Evolutionary conservation across 2,797 vertebrate species (phyloP).

Genomic region (Semotilus atromaculatus): DNA sequence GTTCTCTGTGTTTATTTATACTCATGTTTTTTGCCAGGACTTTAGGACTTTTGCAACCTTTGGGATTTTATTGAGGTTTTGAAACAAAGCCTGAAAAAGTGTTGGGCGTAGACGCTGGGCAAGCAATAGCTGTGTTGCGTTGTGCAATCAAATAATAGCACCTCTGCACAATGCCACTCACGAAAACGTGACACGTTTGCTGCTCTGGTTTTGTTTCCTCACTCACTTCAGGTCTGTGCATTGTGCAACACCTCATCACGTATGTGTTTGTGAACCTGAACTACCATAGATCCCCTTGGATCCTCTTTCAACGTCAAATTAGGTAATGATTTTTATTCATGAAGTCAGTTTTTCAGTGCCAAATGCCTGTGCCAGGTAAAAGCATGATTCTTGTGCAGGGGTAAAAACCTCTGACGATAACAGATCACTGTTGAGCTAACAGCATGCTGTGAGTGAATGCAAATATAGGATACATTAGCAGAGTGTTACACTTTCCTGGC

Average conservation of each 20-base stretch:
- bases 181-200: conserved; percentile 2
- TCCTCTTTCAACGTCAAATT: conserved; percentile 6
- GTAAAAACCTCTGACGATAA: conserved; percentile 31
- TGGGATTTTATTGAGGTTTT: conserved; percentile 36
- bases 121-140: conserved; percentile 17
- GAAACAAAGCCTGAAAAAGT: conserved; percentile 36
- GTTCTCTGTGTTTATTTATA: conserved; percentile 8
- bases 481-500: background rate
- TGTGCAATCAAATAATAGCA: conserved; percentile 32
- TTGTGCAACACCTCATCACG: conserved; percentile 5
- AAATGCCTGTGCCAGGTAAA: conserved; percentile 26
- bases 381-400: background rate
- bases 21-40: conserved; percentile 15
- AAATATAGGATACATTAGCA: conserved; percentile 16
- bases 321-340: conserved; percentile 19
- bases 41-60: conserved; percentile 28
- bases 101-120: conserved; percentile 41
- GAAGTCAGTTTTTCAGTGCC: background rate
- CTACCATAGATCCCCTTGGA: conserved; percentile 16
- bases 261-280: conserved; percentile 12
- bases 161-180: conserved; percentile 13
- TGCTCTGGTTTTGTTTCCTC: background rate
- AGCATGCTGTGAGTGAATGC: conserved; percentile 8
- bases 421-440: conserved; percentile 26
- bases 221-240: background rate